Evolutionary conservation across 2,888 invertebrate species (phyloP), one percentile per base, ranked within the genome.

Genomic region (Endomychus coccineus): DNA sequence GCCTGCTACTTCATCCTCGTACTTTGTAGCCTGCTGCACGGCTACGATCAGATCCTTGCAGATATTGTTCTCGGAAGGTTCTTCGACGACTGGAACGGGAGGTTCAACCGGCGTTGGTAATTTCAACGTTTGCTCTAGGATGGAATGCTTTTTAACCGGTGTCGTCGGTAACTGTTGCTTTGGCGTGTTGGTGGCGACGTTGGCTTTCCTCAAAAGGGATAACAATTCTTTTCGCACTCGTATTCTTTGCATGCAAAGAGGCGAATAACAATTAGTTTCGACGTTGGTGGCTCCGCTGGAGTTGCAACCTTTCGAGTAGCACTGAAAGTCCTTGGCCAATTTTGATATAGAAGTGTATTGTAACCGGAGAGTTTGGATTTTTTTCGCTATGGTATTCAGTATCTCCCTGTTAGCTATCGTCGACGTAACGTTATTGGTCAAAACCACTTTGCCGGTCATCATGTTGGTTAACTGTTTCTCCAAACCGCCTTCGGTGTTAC

Each of bases 191-290:
- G 73, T 71, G 4, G 66, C 66, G 22, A 71, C 67, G 46, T 79
- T 82, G 3, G 78, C 78, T 58, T 74, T 78, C 58, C 80, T 66
- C 56, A 79, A 55, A 49, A 79, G 54, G 38, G 71, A 51, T 49
- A 80, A 58, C 30, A 88, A 62, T 52, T 86, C 81, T 47, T 77
- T 77, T 30, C 86, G 74, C 3, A 87, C 69, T 48, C 75, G 74
- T 3, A 75, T 77, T 57, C 83, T 80, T 56, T 81, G 80, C 34
- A 85, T 69, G 58, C 90, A 91, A 28, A 83, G 62, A 0, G 89
- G 86, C 0, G 90, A 90, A 59, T 85, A 91, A 54, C 90, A 90
- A 30, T 65, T 71, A 0, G 67, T 66, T 56, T 79, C 61, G 64
- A 71, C 37, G 58, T 60, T 51, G 66, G 71, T 40, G 63, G 62